Conservation (phyloP, 2,888 invertebrate species). For the Acanthoscelides obtectus region DNA sequence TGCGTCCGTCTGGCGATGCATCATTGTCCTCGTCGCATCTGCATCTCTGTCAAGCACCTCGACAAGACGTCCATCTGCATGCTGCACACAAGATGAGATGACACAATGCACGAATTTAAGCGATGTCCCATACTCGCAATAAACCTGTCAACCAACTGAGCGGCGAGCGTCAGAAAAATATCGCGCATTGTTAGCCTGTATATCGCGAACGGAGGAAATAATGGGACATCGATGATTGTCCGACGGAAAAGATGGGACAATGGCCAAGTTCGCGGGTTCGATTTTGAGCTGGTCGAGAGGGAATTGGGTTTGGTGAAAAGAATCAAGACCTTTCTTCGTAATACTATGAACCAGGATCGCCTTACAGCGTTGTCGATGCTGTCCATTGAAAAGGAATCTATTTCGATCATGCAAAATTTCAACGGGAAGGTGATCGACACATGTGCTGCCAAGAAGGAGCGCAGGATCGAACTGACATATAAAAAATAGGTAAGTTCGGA, state of each 20-base stretch:
- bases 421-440: no score
- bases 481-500: no score
- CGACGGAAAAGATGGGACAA: background rate
- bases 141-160: background rate
- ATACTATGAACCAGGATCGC: no score
- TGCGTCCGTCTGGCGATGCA: conserved; percentile 7
- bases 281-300: no score
- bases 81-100: background rate
- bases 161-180: conserved; percentile 13
- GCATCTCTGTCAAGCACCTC: background rate
- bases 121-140: background rate
- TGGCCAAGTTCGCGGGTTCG: no score
- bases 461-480: no score
- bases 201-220: background rate
- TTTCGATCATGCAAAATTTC: no score
- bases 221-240: background rate
- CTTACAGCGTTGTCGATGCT: no score
- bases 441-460: no score
- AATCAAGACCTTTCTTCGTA: no score
- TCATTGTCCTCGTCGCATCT: conserved; percentile 11
- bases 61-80: background rate
- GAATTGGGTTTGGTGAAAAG: no score
- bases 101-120: conserved; percentile 3
- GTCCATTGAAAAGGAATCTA: no score
- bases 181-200: conserved; percentile 6